A percentile compares a stretch with the other conserved stretches of the same genome.
Conservation (phyloP, 1,140 invertebrate genomes). For the Aplysia californica region DNA sequence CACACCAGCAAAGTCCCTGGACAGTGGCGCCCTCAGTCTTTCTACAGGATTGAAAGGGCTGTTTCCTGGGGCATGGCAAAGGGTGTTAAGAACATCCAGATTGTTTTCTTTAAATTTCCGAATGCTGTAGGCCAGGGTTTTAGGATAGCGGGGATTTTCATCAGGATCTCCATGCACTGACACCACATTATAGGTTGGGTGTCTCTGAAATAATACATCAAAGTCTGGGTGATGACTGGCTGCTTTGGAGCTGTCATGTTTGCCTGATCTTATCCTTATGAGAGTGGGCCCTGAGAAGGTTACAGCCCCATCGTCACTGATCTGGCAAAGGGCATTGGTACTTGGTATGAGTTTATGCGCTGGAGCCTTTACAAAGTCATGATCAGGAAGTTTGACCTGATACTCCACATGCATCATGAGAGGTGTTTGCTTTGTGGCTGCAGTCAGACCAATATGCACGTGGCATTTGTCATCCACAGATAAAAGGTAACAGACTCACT, state of each 20-base stretch:
- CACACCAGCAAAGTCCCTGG: too few relatives aligned
- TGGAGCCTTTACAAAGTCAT: not conserved
- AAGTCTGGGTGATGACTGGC: not conserved
- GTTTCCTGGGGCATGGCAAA: too few relatives aligned
- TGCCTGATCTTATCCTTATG: not conserved
- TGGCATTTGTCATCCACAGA: not conserved
- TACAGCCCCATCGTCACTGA: not conserved
- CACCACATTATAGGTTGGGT: not conserved
- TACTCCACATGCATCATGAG: not conserved
- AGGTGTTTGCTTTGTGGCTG: not conserved
- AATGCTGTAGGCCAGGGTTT: not conserved
- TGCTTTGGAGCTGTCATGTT: not conserved
- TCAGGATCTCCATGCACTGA: not conserved
- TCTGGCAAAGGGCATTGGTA: not conserved
- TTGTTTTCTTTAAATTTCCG: too few relatives aligned
- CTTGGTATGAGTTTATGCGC: not conserved
- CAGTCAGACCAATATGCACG: not conserved
- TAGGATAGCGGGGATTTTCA: not conserved
- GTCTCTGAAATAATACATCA: not conserved
- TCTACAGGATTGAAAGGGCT: too few relatives aligned
- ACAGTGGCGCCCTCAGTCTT: too few relatives aligned
- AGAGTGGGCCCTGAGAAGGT: not conserved
- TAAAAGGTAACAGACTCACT: not conserved
- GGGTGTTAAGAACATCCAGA: too few relatives aligned
- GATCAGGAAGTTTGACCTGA: not conserved